Conservation (phyloP, 2,888 invertebrate species). For the Cephonodes hylas region DNA sequence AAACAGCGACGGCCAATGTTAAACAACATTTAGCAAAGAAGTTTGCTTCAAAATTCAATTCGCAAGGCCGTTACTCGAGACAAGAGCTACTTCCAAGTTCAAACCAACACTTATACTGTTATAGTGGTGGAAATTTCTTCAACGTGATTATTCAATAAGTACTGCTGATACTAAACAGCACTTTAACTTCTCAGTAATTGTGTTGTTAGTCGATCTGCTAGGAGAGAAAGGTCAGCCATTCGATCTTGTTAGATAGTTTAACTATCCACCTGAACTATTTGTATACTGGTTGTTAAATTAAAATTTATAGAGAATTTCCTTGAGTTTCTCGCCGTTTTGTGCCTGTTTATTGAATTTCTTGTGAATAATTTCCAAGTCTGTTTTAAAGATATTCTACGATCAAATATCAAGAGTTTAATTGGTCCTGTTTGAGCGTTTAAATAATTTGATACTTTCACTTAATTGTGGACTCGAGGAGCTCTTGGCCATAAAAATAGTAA, state of each 20-base stretch:
- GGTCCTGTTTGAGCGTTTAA: background rate
- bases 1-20: constrained; percentile 26
- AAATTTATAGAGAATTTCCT: background rate
- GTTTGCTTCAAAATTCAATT: constrained; percentile 59
- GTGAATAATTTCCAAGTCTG: background rate
- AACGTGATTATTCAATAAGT: constrained; percentile 27
- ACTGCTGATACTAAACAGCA: constrained; percentile 25
- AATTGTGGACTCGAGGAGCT: no score
- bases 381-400: background rate
- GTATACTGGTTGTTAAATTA: background rate
- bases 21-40: constrained; percentile 51
- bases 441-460: no score
- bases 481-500: no score
- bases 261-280: constrained; percentile 5
- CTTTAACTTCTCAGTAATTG: constrained; percentile 25
- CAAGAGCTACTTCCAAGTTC: constrained; percentile 40
- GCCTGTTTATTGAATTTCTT: background rate
- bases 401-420: background rate
- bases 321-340: background rate
- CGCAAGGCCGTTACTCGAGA: constrained; percentile 52
- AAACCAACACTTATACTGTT: constrained; percentile 26
- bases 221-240: constrained; percentile 25
- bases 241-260: constrained; percentile 15
- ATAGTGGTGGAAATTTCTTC: constrained; percentile 13
- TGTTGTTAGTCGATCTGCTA: constrained; percentile 22